phyloP scores from a whole-genome alignment of 1,140 invertebrate species.

The Diachasma alloeum region DNA sequence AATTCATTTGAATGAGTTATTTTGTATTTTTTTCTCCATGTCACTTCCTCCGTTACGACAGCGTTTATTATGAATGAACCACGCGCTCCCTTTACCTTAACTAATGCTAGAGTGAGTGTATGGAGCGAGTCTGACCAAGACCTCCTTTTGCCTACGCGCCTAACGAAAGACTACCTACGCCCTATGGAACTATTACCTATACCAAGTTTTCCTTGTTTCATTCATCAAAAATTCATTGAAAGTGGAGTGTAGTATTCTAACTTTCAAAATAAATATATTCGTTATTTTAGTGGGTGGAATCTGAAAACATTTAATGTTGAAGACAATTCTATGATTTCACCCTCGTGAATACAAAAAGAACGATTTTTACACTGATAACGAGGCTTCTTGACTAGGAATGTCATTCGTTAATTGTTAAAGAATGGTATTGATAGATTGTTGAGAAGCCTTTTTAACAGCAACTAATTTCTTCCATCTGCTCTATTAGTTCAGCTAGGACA shows the following conservation, averaged over 20 bases:
- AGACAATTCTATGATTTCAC: not conserved
- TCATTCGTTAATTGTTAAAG: too few relatives aligned
- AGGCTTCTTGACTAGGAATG: too few relatives aligned
- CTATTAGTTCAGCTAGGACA: too few relatives aligned
- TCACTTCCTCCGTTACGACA: constrained; percentile 22
- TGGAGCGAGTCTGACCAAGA: constrained; percentile 26
- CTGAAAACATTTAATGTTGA: not conserved
- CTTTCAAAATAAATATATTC: not conserved
- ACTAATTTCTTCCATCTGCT: too few relatives aligned
- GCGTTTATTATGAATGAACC: constrained; percentile 4
- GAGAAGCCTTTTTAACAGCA: too few relatives aligned
- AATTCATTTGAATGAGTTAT: not conserved
- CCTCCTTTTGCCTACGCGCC: constrained; percentile 36
- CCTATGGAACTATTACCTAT: constrained; percentile 15
- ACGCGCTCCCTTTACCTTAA: constrained; percentile 14
- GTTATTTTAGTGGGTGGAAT: not conserved
- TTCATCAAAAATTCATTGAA: not conserved
- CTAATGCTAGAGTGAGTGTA: not conserved
- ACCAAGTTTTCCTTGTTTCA: not conserved
- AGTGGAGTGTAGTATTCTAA: not conserved
- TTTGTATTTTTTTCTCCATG: not conserved
- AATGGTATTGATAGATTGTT: too few relatives aligned
- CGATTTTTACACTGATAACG: too few relatives aligned
- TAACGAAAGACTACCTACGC: constrained; percentile 12
- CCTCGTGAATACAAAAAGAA: too few relatives aligned